phyloP scores from a whole-genome alignment of 1,140 invertebrate species.

The Meloidogyne exigua region DNA sequence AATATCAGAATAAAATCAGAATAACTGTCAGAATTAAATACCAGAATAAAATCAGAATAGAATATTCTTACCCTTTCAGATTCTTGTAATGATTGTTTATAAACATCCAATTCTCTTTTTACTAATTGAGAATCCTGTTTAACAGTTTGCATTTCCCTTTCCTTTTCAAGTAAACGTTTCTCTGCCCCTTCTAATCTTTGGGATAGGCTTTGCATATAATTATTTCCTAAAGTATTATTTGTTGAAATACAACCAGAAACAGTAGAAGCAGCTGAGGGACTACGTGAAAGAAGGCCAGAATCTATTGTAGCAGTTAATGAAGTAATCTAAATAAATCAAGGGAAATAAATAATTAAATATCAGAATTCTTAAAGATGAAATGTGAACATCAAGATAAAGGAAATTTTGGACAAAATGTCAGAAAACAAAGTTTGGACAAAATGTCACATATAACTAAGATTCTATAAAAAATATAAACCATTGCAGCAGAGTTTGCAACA shows the following conservation, averaged over 20 bases:
- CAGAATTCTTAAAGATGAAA: neutral
- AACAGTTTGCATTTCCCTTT: conserved; percentile 42
- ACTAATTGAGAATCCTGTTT: conserved; percentile 48
- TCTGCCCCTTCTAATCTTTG: conserved; percentile 41
- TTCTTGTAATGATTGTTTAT: conserved; percentile 49
- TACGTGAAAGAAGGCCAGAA: conserved; percentile 35
- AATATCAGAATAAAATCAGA: too few relatives aligned
- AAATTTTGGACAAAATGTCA: too few relatives aligned
- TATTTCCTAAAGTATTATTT: neutral
- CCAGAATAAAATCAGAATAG: too few relatives aligned
- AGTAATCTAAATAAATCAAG: neutral
- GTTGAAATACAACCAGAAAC: conserved; percentile 13
- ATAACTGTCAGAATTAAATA: too few relatives aligned
- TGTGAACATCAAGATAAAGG: too few relatives aligned
- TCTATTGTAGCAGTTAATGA: conserved; percentile 36
- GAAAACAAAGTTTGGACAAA: neutral
- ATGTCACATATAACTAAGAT: too few relatives aligned
- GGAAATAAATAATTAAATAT: neutral
- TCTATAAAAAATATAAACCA: neutral
- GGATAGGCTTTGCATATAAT: neutral
- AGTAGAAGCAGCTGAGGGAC: conserved; percentile 34
- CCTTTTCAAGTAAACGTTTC: conserved; percentile 31
- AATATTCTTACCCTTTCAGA: conserved; percentile 37
- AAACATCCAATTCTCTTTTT: conserved; percentile 54
- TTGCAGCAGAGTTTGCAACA: neutral